phyloP scores from a whole-genome alignment of 2,888 invertebrate genomes.

The Orchestes rusci region DNA sequence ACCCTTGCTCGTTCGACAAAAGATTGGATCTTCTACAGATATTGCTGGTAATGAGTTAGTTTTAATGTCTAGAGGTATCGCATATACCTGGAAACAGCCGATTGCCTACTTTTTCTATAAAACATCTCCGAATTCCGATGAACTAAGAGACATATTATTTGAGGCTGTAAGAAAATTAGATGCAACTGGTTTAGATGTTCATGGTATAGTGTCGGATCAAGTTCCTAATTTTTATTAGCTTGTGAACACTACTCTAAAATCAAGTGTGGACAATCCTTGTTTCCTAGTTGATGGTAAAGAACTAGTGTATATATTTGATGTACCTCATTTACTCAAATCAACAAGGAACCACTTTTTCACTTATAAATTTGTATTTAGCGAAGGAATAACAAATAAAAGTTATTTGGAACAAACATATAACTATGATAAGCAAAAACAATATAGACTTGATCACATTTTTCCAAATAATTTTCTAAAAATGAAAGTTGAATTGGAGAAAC shows the following conservation, averaged over 20 bases:
- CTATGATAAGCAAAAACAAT: conserved; percentile 9
- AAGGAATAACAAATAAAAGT: conserved; percentile 5
- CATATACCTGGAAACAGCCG: too few species aligned
- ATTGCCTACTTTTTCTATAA: conserved; percentile 22
- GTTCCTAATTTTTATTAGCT: conserved; percentile 23
- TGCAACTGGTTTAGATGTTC: conserved; percentile 18
- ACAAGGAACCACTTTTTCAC: conserved; percentile 9
- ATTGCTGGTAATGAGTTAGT: conserved; percentile 4
- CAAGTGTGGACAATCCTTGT: neutral
- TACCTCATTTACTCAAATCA: conserved; percentile 13
- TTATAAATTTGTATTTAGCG: conserved; percentile 1
- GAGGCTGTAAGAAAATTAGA: conserved; percentile 14
- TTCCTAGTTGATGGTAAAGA: conserved; percentile 3
- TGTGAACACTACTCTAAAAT: conserved; percentile 8
- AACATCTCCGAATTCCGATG: conserved; percentile 9
- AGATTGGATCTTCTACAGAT: conserved; percentile 12
- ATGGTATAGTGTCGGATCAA: conserved; percentile 21
- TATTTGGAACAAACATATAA: too few species aligned
- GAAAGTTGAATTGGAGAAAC: conserved; percentile 9
- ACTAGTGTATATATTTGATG: conserved; percentile 12
- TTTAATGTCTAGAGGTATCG: conserved; percentile 5
- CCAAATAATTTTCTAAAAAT: conserved; percentile 14
- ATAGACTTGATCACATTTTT: conserved; percentile 7
- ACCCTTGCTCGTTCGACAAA: conserved; percentile 21
- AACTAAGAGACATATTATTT: conserved; percentile 23